These are phyloP conservation scores for Dynastes hyllus DNA, from an alignment of 2,888 invertebrate genomes.

Conservation along the genomic window DNA sequence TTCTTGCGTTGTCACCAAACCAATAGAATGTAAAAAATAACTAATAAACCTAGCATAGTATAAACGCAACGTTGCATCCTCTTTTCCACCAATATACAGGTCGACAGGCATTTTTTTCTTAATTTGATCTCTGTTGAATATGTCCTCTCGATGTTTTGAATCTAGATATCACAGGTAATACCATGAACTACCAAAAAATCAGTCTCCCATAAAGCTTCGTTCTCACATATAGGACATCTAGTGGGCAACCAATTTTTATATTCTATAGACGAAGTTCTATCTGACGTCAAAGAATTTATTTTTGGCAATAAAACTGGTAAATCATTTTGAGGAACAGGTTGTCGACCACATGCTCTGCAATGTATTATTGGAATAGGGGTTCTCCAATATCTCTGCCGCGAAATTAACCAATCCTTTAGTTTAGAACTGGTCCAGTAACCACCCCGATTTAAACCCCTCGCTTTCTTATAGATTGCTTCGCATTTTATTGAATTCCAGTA, in stretches of 20 bases:
- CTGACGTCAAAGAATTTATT: constrained; percentile 62
- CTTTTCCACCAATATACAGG: constrained; percentile 97
- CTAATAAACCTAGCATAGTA: constrained; percentile 97
- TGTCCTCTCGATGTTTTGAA: constrained; percentile 79
- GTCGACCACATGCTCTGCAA: constrained; percentile 86
- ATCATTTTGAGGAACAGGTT: constrained; percentile 84
- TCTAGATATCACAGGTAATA: constrained; percentile 96
- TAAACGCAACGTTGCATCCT: constrained; percentile 96
- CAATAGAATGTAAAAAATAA: constrained; percentile 90
- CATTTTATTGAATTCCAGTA: constrained; percentile 71
- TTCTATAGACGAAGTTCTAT: constrained; percentile 72
- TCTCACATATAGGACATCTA: constrained; percentile 84
- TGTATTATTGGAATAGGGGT: constrained; percentile 98
- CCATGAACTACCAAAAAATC: constrained; percentile 99
- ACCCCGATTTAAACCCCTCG: constrained; percentile 77
- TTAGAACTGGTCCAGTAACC: constrained; percentile 87
- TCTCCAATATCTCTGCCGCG: constrained; percentile 98
- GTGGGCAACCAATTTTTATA: constrained; percentile 80
- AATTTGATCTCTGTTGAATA: constrained; percentile 79
- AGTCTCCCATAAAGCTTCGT: constrained; percentile 85
- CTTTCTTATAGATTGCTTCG: constrained; percentile 75
- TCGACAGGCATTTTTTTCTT: constrained; percentile 87
- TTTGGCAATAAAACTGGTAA: constrained; percentile 87
- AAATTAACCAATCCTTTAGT: constrained; percentile 96
- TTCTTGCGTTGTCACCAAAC: constrained; percentile 83